Evolutionary conservation across 2,888 invertebrate genomes (phyloP).

Genomic region (Caenorhabditis virilis): DNA sequence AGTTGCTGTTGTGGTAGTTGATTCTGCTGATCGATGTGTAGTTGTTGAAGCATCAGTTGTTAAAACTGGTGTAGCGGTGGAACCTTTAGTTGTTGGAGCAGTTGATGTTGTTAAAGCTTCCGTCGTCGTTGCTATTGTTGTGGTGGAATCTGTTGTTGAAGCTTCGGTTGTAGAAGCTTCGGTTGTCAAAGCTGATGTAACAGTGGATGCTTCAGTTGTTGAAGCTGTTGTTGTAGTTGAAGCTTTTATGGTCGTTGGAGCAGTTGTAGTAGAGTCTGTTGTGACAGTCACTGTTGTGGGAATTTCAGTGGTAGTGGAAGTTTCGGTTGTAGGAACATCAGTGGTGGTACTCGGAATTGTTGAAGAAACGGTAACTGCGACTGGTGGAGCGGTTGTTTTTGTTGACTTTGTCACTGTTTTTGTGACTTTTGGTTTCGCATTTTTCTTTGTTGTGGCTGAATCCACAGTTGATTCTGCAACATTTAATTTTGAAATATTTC

Average conservation of each 20-base stretch:
- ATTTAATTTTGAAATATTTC: too few species aligned
- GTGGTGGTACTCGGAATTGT: slow-evolving; percentile 3
- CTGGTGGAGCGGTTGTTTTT: background rate
- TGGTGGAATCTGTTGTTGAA: background rate
- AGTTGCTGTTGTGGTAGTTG: slow-evolving; percentile 5
- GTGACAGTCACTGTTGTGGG: slow-evolving; percentile 2
- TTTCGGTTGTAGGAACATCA: background rate
- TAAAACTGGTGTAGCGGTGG: slow-evolving; percentile 9
- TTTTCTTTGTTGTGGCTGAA: slow-evolving; percentile 2
- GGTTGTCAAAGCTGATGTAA: slow-evolving; percentile 1
- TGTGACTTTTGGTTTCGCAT: background rate
- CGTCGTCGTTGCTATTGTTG: slow-evolving; percentile 1
- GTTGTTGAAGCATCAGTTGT: slow-evolving; percentile 6
- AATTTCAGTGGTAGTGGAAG: background rate
- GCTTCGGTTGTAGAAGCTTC: slow-evolving; percentile 4
- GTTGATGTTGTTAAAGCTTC: slow-evolving; percentile 3
- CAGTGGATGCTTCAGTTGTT: background rate
- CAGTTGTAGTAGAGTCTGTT: background rate
- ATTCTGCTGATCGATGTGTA: too few species aligned
- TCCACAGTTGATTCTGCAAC: too few species aligned
- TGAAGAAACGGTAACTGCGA: background rate
- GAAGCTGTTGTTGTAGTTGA: slow-evolving; percentile 2
- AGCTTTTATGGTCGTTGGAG: slow-evolving; percentile 2
- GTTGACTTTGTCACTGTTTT: background rate
- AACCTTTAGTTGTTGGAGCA: background rate